These are phyloP conservation scores for Salarias fasciatus DNA, from an alignment of 2,797 vertebrate species.

Conservation along the genomic window DNA sequence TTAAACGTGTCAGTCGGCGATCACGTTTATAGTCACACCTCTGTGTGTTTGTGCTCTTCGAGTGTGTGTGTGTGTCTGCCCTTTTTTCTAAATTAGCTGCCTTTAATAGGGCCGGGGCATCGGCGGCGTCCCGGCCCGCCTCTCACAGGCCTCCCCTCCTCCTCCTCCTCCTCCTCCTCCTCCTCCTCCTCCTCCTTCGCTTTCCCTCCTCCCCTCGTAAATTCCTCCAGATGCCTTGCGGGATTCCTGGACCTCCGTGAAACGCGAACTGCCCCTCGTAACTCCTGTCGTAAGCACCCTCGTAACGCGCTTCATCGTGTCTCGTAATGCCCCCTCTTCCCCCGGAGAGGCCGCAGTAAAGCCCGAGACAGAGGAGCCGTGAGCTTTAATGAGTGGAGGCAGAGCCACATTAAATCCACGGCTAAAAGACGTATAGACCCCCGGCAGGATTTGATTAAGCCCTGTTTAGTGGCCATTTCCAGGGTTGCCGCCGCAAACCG, in stretches of 20 bases:
- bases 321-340: slow-evolving; percentile 72
- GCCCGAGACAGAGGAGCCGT: slow-evolving; percentile 67
- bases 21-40: slow-evolving; percentile 35
- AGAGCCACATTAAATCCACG: slow-evolving; percentile 70
- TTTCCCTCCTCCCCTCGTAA: slow-evolving; percentile 72
- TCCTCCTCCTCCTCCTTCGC: too few relatives aligned
- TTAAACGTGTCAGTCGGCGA: slow-evolving; percentile 27
- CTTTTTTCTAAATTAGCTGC: slow-evolving; percentile 68
- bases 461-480: slow-evolving; percentile 57
- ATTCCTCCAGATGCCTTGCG: slow-evolving; percentile 81
- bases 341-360: slow-evolving; percentile 77
- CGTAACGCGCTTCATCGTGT: slow-evolving; percentile 76
- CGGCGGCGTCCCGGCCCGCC: slow-evolving; percentile 58
- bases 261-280: slow-evolving; percentile 83
- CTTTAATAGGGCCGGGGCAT: slow-evolving; percentile 65
- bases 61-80: slow-evolving; percentile 15
- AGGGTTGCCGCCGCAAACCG: slow-evolving; percentile 30
- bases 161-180: too few relatives aligned
- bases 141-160: too few relatives aligned
- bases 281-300: slow-evolving; percentile 75
- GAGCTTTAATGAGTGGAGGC: slow-evolving; percentile 72
- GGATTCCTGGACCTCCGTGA: slow-evolving; percentile 84
- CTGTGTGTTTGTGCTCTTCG: slow-evolving; percentile 14
- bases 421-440: slow-evolving; percentile 72
- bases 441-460: slow-evolving; percentile 73